Evolutionary conservation across 2,888 invertebrate genomes (phyloP), one percentile per base, ranked within the genome.

Genomic region (Apodemia zela): DNA sequence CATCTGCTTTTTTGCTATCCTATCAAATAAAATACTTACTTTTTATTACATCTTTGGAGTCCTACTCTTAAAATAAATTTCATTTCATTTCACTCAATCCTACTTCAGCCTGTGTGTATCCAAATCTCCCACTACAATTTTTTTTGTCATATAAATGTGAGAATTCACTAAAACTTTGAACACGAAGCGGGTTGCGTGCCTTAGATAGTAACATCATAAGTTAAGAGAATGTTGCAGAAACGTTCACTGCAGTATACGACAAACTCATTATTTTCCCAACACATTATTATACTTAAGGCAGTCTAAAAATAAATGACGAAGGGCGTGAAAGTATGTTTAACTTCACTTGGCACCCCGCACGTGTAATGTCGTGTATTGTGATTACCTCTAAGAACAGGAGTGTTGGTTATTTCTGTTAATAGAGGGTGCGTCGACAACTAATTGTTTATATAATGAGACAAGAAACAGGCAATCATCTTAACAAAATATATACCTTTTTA

Each of bases 331-430:
- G 77, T 75, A 69, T 88, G 89, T 78, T 79, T 81, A 78, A 72
- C 79, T 74, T 89, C 84, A 73, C 73, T 82, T 87, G 81, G 81
- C 90, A 89, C 89, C 77, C 86, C 81, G 74, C 82, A 84, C 85
- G 88, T 85, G 87, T 83, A 82, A 77, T 86, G 87, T 85, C 87
- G 77, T 83, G 83, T 78, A 76, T 73, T 79, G 81, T 83, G 82
- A 88, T 86, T 87, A 86, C 84, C 79, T 84, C 54, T 54, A 54
- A 21, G 29, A 54, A 54, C 54, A 7, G 54, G 29, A 54, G 54
- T 54, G 60, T 59, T 45, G 54, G 57, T 47, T 63, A 63, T 66
- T 68, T 66, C 45, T 66, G 63, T 65, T 64, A 60, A 38, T 49
- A 35, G 38, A 64, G 63, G 65, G 65, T 65, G 66, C 47, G 61